Base-by-base conservation (phyloP, 2,797 vertebrate species). In the Cirrhinus molitorella region DNA sequence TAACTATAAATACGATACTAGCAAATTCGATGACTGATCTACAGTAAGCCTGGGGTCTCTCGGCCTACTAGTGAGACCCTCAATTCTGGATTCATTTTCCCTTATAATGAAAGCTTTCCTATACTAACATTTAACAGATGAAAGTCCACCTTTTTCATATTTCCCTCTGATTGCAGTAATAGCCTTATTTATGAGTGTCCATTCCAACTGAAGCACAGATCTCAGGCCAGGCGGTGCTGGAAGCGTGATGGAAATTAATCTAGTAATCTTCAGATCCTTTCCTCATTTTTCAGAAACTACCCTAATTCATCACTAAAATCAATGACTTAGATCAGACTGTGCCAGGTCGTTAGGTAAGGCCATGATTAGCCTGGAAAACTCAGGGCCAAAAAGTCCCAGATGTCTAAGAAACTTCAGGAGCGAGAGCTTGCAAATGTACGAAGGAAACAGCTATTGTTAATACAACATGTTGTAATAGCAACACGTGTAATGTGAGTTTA, bases 21-120 rank as follows among this genome's bases (percentile, higher is more conserved):
- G 84, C 74, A 90, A 91, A 94, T 93, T 94, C 92, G 93, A 92
- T 91, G 91, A 95, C 94, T 93, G 94, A 95, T 95, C 93, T 90
- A 89, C 86, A 88, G 84, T 91, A 88, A 40, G 90, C 91, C 87
- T 65, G 92, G 89, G 92, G 93, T 89, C 85, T 79, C 87, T 90
- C 86, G 84, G 88, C 80, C 90, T 70, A 65, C 31, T 80, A 86
- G 85, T 66, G 49, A 89, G 89, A 90, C 83, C 84, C 89, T 90
- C 85, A 86, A 91, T 88, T 88, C 88, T 86, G 90, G 91, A 93
- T 92, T 93, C 87, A 93, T 94, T 93, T 88, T 85, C 80, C 88
- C 85, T 89, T 82, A 88, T 92, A 93, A 93, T 92, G 90, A 92
- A 94, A 93, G 90, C 87, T 90, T 92, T 93, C 91, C 92, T 92